A percentile compares a stretch with the other conserved stretches of the same genome.
Conservation (phyloP, 2,113 vertebrate genomes). For the Vulpes vulpes region DNA sequence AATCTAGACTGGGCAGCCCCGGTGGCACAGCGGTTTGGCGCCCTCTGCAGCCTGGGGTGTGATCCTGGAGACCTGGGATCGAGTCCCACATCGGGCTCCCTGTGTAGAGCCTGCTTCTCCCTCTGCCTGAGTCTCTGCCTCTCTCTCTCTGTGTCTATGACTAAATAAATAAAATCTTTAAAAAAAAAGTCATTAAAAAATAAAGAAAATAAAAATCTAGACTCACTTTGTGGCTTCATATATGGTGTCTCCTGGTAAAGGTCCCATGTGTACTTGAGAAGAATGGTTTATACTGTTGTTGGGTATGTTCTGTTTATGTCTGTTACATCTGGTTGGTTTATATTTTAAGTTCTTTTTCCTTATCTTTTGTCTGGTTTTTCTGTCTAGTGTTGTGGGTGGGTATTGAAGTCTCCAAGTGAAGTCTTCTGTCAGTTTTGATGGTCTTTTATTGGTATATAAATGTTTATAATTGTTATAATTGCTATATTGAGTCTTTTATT, state of each 20-base stretch:
- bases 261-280: neutral
- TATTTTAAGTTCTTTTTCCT: neutral
- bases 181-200: no score
- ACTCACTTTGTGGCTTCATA: neutral
- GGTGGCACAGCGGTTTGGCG: no score
- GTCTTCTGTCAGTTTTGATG: slow-evolving; percentile 12
- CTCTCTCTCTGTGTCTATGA: no score
- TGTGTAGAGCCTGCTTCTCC: no score
- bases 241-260: neutral
- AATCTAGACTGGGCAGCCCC: neutral
- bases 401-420: neutral
- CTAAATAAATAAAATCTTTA: no score
- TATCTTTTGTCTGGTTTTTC: neutral
- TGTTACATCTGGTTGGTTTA: neutral
- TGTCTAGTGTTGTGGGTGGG: neutral
- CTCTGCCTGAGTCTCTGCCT: no score
- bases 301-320: neutral
- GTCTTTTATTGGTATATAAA: neutral
- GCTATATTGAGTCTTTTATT: neutral
- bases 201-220: neutral
- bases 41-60: no score
- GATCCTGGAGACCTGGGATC: no score
- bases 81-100: no score
- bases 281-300: neutral
- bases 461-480: neutral